A percentile compares a stretch with the other conserved stretches of the same genome.
Evolutionary conservation across 1,140 invertebrate genomes (phyloP).

Genomic region (Tribolium madens): DNA sequence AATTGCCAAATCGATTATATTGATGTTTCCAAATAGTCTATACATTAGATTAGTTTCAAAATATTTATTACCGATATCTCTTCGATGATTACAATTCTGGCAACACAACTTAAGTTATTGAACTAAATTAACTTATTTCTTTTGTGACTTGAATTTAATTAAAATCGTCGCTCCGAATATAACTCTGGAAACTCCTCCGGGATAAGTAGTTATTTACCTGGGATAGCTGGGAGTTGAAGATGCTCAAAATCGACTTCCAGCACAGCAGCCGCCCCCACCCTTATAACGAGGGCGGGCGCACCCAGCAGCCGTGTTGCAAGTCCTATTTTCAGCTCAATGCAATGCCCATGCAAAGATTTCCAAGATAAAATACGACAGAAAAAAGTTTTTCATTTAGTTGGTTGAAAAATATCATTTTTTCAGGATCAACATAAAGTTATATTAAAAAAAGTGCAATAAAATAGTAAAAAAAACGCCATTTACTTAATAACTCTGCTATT

Average conservation of each 20-base stretch:
- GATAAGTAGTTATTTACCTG: neutral
- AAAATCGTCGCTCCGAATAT: constrained; percentile 2
- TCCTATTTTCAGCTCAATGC: constrained; percentile 13
- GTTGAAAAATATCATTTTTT: no score
- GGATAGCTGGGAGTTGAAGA: neutral
- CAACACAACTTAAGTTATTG: no score
- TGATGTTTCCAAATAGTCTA: no score
- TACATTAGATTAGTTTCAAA: no score
- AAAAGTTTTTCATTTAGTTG: no score
- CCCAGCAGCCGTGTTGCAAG: constrained; percentile 5
- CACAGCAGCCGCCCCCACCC: constrained; percentile 24
- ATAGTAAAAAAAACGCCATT: neutral
- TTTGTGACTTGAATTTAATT: neutral
- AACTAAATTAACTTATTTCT: neutral
- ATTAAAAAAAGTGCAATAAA: neutral
- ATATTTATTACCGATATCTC: no score
- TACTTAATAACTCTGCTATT: neutral
- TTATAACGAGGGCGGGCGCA: constrained; percentile 17
- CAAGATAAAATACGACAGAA: neutral
- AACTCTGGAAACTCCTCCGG: neutral
- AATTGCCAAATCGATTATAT: neutral
- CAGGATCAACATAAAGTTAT: no score
- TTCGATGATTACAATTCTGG: no score
- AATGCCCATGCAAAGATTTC: neutral
- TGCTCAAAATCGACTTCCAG: constrained; percentile 24